Evolutionary conservation across 2,888 invertebrate species (phyloP), one percentile per base, ranked within the genome.

Genomic region (Epistrophella euchroma): DNA sequence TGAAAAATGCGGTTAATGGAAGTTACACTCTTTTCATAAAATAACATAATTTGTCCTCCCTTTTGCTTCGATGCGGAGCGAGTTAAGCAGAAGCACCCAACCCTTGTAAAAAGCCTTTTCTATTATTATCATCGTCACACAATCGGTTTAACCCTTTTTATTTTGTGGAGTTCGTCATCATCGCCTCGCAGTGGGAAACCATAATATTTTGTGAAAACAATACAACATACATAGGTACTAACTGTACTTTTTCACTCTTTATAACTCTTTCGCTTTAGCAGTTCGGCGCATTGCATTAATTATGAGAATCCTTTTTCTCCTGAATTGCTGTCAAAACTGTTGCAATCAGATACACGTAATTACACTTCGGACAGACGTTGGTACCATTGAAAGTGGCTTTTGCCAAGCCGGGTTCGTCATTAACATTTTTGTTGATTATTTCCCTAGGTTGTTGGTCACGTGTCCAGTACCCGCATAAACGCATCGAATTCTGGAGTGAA

Each of bases 341-440:
- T 88, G 89, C 88, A 89, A 88, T 88, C 88, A 88, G 88, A 88
- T 88, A 87, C 88, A 87, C 83, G 89, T 89, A 89, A 89, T 89
- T 88, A 88, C 82, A 82, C 84, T 87, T 78, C 40, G 66, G 72
- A 62, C 83, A 84, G 74, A 75, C 80, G 75, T 56, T 52, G 37
- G n/a, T 68, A 15, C 50, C 50, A 47, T 62, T 25, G 56, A 50
- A 66, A 71, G 58, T 56, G 79, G 79, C 74, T 66, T 52, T 78
- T 66, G 17, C 60, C 10, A 22, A 60, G 22, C 55, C 37, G 64
- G 62, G 25, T 32, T 83, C 87, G 78, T 87, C 87, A 87, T 87
- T 87, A 87, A 87, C 83, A 78, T 83, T 86, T 68, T 74, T 78
- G 83, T 83, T 87, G 87, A 87, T 87, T 87, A 72, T 79, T 83